These are phyloP conservation scores for Irena cyanogastra DNA, from an alignment of 2,113 vertebrate genomes.

Conservation along the genomic window DNA sequence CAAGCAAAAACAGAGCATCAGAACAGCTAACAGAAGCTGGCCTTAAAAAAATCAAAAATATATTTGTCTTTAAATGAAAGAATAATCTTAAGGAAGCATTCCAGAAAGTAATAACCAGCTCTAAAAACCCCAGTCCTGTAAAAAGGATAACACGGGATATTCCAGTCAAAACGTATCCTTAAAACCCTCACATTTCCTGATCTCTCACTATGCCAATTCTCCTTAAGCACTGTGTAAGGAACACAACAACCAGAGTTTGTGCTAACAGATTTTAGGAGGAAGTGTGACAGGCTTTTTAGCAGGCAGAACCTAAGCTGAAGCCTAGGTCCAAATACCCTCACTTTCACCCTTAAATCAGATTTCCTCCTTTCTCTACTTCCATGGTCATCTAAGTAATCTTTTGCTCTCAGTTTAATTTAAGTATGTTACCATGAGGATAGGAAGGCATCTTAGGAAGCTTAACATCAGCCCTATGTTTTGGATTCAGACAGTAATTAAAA, in stretches of 20 bases:
- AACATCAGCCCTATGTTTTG: not conserved
- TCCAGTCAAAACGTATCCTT: not conserved
- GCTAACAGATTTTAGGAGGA: not conserved
- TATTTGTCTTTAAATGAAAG: not conserved
- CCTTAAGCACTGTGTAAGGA: not conserved
- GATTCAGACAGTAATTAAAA: not conserved
- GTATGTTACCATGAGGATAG: not conserved
- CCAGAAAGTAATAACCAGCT: not conserved
- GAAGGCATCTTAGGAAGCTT: not conserved
- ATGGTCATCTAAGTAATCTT: not conserved
- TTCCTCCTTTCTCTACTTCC: not conserved
- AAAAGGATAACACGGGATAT: not conserved
- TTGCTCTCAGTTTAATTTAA: not conserved
- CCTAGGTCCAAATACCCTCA: not conserved
- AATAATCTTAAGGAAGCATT: not conserved
- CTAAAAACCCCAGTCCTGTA: accelerated
- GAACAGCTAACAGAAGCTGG: not conserved
- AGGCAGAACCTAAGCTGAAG: not conserved
- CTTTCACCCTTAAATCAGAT: not conserved
- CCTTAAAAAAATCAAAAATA: not conserved
- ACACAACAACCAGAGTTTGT: not conserved
- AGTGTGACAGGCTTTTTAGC: not conserved
- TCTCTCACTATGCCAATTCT: not conserved
- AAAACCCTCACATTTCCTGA: not conserved
- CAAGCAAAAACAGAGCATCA: not conserved